Conservation (phyloP, 2,888 invertebrate species). For the Loripinus fragilis region DNA sequence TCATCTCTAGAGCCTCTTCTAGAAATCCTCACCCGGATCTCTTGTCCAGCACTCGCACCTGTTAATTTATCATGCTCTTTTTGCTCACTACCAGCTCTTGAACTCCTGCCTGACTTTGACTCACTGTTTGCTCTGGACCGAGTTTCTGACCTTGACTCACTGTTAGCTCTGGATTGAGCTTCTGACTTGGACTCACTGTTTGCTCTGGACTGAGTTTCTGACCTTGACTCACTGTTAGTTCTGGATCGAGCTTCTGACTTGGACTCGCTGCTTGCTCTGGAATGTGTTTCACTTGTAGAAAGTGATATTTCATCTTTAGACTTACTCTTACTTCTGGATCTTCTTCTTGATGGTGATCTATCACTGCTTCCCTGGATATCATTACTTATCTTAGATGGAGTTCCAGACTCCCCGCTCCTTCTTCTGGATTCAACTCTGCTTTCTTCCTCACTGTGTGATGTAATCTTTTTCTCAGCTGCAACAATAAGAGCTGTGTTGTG, state of each 20-base stretch:
- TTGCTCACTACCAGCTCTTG: neutral
- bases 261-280: neutral
- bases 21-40: too few species aligned
- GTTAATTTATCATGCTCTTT: too few species aligned
- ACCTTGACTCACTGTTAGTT: neutral
- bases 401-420: neutral
- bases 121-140: neutral
- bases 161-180: neutral
- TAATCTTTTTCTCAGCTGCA: too few species aligned
- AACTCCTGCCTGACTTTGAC: neutral
- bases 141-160: neutral
- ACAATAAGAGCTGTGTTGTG: too few species aligned
- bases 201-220: neutral
- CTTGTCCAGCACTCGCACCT: neutral
- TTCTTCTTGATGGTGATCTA: neutral
- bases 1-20: neutral
- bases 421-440: neutral
- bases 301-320: neutral
- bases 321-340: conserved; percentile 8
- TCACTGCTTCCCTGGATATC: neutral
- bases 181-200: neutral
- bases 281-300: neutral
- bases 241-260: neutral
- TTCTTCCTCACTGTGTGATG: neutral
- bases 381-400: neutral